Percentiles rank a stretch among this genome's conserved stretches.
phyloP scores from a whole-genome alignment of 1,140 invertebrate species.

The Solenopsis fugax region DNA sequence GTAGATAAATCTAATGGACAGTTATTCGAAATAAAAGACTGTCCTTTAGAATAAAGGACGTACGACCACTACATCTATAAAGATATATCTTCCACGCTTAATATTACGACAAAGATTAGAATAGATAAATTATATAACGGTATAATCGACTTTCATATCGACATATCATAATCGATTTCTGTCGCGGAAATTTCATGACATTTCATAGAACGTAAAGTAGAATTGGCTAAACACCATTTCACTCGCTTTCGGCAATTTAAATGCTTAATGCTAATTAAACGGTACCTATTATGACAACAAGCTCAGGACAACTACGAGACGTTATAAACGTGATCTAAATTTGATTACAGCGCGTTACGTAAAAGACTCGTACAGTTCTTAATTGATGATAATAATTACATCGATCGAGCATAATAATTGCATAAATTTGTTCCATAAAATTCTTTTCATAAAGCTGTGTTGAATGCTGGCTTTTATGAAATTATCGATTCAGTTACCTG shows the following conservation, averaged over 20 bases:
- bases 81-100: not conserved
- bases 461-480: not conserved
- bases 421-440: not conserved
- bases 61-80: not conserved
- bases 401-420: not conserved
- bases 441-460: not conserved
- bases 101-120: constrained; percentile 2
- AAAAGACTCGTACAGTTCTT: not conserved
- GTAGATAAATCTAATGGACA: no score
- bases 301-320: not conserved
- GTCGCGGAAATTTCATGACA: not conserved
- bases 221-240: not conserved
- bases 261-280: not conserved
- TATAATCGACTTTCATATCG: not conserved
- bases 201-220: not conserved
- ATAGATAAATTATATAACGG: not conserved
- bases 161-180: constrained; percentile 7
- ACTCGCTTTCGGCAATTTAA: not conserved
- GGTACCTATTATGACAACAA: not conserved
- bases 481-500: constrained; percentile 4
- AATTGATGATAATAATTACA: not conserved
- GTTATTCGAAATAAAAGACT: no score
- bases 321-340: not conserved
- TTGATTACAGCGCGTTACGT: not conserved
- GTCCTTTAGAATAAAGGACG: no score